Conservation (phyloP, 2,113 vertebrate genomes). For the Pleuronectes platessa region DNA sequence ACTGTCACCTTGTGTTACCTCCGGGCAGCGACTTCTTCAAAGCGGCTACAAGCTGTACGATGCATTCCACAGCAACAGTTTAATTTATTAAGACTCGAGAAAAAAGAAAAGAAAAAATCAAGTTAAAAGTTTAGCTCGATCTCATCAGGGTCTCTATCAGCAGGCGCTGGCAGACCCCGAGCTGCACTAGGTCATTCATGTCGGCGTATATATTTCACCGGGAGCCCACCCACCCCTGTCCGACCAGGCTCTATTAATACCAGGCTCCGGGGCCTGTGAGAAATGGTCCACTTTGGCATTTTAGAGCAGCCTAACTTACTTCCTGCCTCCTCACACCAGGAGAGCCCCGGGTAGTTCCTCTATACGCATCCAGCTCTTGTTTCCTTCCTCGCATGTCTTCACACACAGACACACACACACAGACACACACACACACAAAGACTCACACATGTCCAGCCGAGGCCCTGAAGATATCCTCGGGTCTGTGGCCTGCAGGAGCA, state of each 20-base stretch:
- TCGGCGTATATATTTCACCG: slow-evolving; percentile 33
- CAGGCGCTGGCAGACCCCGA: background rate
- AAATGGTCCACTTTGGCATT: slow-evolving; percentile 58
- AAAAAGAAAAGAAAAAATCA: background rate
- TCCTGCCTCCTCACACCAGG: slow-evolving; percentile 76
- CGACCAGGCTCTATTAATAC: slow-evolving; percentile 60
- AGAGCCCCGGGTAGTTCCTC: slow-evolving; percentile 64
- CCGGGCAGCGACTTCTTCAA: background rate
- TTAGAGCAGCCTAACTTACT: slow-evolving; percentile 62
- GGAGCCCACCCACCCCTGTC: slow-evolving; percentile 45
- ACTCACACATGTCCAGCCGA: slow-evolving; percentile 17
- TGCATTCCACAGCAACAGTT: background rate
- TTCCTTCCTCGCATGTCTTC: slow-evolving; percentile 60
- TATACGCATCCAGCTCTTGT: slow-evolving; percentile 57
- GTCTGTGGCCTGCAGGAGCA: slow-evolving; percentile 38
- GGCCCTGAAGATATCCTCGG: slow-evolving; percentile 43
- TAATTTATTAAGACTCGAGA: background rate
- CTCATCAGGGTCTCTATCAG: background rate
- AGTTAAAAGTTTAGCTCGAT: slow-evolving; percentile 3
- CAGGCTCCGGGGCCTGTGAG: slow-evolving; percentile 51
- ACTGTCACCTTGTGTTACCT: background rate
- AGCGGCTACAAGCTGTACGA: background rate
- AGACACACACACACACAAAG: slow-evolving; percentile 13
- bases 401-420: slow-evolving; percentile 27
- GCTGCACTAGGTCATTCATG: slow-evolving; percentile 28